Evolutionary conservation across 2,888 invertebrate species (phyloP).

Genomic region (Cephonodes hylas): DNA sequence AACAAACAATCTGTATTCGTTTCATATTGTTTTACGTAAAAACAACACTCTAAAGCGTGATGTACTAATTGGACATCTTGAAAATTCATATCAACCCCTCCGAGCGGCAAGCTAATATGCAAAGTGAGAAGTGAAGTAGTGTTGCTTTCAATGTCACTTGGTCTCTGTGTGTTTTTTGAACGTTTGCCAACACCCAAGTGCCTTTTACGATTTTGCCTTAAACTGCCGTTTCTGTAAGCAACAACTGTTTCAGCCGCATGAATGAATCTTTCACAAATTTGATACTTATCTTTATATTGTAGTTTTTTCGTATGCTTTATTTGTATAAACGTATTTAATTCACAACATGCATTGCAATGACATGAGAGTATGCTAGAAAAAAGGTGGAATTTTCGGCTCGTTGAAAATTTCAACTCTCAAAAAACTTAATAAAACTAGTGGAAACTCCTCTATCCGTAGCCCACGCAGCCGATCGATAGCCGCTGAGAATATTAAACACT

Average conservation of each 20-base stretch:
- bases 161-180: constrained; percentile 41
- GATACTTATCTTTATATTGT: not conserved
- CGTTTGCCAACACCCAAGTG: constrained; percentile 38
- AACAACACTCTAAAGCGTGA: not conserved
- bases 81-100: constrained; percentile 3
- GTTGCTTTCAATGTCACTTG: constrained; percentile 46
- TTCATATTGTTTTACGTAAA: not conserved
- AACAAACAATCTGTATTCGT: not conserved
- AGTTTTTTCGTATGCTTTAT: not conserved
- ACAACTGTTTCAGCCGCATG: not conserved
- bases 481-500: constrained; percentile 3
- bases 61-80: constrained; percentile 7
- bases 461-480: constrained; percentile 2
- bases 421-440: not conserved
- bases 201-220: constrained; percentile 27
- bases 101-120: constrained; percentile 9
- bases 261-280: not conserved
- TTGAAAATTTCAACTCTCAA: not conserved
- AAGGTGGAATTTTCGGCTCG: not conserved
- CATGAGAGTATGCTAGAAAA: not conserved
- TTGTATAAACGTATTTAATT: not conserved
- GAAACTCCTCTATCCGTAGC: constrained; percentile 2
- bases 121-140: constrained; percentile 28
- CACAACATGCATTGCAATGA: not conserved
- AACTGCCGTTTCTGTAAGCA: constrained; percentile 12